Evolutionary conservation across 1,140 invertebrate genomes (phyloP).

Genomic region (Myzus persicae): DNA sequence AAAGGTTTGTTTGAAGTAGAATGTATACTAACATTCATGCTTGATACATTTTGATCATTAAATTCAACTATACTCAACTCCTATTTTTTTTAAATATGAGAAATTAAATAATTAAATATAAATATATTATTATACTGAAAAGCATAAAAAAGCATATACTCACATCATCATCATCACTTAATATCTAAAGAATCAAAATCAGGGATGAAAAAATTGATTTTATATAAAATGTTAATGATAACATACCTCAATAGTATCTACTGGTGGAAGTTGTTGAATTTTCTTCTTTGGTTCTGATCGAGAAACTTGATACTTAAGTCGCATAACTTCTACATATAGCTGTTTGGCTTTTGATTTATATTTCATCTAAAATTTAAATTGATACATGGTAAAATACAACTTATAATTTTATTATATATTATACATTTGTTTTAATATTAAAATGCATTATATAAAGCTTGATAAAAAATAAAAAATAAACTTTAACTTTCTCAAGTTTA

Average conservation of each 20-base stretch:
- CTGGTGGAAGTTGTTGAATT: too few species aligned
- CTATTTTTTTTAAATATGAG: not conserved
- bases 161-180: constrained; percentile 12
- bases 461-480: too few species aligned
- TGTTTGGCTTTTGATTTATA: constrained; percentile 37
- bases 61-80: not conserved
- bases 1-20: not conserved
- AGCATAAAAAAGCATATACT: not conserved
- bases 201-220: not conserved
- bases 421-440: too few species aligned
- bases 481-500: too few species aligned
- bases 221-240: not conserved
- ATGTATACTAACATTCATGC: not conserved
- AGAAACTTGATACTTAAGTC: not conserved
- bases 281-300: not conserved
- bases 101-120: not conserved
- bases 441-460: too few species aligned
- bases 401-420: not conserved
- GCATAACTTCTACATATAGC: not conserved
- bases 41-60: not conserved
- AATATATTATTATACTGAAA: not conserved
- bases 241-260: constrained; percentile 30
- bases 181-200: not conserved
- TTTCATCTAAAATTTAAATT: constrained; percentile 20
- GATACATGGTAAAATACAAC: not conserved